Conservation (phyloP, 2,888 invertebrate species). For the Thymelicus lineola region DNA sequence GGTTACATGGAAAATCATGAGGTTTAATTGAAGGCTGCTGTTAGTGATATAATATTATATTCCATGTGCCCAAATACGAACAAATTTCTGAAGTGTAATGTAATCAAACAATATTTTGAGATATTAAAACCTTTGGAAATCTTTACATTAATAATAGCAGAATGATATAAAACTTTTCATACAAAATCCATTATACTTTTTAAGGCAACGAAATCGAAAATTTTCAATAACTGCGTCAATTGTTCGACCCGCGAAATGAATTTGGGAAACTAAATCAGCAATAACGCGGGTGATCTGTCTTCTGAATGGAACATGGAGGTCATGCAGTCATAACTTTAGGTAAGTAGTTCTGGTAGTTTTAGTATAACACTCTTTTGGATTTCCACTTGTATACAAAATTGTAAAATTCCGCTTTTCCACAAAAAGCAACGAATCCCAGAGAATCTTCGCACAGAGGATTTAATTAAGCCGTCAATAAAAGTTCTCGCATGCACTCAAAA, state of each 20-base stretch:
- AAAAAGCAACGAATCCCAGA: too few species aligned
- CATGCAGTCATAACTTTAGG: neutral
- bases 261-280: slow-evolving; percentile 5
- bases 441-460: neutral
- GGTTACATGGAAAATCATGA: too few species aligned
- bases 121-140: too few species aligned
- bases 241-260: slow-evolving; percentile 11
- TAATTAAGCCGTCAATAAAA: slow-evolving; percentile 14
- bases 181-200: slow-evolving; percentile 9
- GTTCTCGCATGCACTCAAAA: slow-evolving; percentile 58
- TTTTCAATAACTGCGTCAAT: slow-evolving; percentile 10
- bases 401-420: too few species aligned
- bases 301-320: neutral
- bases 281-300: neutral
- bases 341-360: neutral
- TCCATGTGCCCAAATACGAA: too few species aligned
- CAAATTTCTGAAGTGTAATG: too few species aligned
- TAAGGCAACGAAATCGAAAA: slow-evolving; percentile 14
- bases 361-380: neutral
- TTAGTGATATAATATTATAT: too few species aligned
- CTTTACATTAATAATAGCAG: neutral
- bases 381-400: too few species aligned
- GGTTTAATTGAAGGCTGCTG: too few species aligned
- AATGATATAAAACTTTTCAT: neutral
- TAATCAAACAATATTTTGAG: too few species aligned